Evolutionary conservation across 2,113 vertebrate genomes (phyloP).

Genomic region (Limanda limanda): DNA sequence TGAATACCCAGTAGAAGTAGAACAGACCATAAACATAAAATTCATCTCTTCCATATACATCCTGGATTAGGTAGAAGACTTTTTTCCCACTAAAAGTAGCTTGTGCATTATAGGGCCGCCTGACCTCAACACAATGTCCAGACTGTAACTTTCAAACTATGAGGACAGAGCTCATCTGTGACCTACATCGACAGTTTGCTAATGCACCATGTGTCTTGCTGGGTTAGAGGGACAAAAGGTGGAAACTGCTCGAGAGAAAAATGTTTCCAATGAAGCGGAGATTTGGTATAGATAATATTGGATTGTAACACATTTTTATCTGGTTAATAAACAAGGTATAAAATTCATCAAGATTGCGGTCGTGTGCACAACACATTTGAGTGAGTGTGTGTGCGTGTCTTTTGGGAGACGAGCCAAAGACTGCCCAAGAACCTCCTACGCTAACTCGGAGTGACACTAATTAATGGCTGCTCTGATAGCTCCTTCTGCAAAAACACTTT

Average conservation of each 20-base stretch:
- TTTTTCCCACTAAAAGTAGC: neutral
- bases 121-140: neutral
- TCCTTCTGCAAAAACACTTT: constrained; percentile 59
- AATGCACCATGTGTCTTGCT: too few relatives aligned
- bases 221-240: neutral
- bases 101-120: neutral
- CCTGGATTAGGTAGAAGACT: neutral
- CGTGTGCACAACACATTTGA: neutral
- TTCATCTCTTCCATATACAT: neutral
- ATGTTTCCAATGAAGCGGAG: neutral
- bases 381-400: neutral
- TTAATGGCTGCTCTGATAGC: constrained; percentile 64
- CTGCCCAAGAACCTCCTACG: constrained; percentile 41
- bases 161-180: neutral
- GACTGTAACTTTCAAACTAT: neutral
- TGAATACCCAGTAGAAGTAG: too few relatives aligned
- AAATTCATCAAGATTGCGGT: constrained; percentile 13
- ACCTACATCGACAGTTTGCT: neutral
- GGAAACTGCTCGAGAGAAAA: neutral
- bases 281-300: constrained; percentile 8
- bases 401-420: constrained; percentile 58
- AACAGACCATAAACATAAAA: too few relatives aligned
- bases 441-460: constrained; percentile 68
- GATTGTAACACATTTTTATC: constrained; percentile 16
- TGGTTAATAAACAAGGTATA: neutral